A percentile compares a stretch with the other conserved stretches of the same genome.
These are phyloP conservation scores for Corythaixoides concolor DNA, from an alignment of 2,113 vertebrate genomes.

Conservation along the genomic window DNA sequence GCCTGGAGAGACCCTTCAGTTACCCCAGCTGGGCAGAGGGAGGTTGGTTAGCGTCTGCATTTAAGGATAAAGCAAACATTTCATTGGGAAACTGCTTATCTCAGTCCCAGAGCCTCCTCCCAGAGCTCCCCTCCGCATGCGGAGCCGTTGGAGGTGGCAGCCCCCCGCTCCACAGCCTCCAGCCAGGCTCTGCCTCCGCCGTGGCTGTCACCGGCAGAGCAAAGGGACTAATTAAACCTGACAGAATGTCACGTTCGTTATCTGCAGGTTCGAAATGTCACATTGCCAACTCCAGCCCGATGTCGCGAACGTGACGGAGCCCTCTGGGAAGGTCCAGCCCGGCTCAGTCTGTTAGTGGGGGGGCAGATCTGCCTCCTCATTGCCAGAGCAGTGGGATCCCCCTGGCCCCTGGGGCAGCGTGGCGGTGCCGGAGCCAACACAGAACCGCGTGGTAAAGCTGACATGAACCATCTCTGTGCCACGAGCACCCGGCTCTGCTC, in stretches of 20 bases:
- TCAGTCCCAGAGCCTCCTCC: background rate
- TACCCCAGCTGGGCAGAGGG: background rate
- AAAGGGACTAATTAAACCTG: constrained; percentile 21
- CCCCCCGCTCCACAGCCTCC: background rate
- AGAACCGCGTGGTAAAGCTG: background rate
- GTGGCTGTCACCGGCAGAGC: background rate
- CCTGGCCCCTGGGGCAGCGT: background rate
- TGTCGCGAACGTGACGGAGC: fast-evolving
- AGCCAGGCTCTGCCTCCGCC: background rate
- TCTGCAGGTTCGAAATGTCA: background rate
- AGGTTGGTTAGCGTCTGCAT: background rate
- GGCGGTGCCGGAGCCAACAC: background rate
- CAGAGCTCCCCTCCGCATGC: fast-evolving
- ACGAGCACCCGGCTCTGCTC: background rate
- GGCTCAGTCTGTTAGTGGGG: background rate
- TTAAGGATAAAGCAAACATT: background rate
- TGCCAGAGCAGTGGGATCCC: fast-evolving
- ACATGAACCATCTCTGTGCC: background rate
- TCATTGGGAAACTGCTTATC: background rate
- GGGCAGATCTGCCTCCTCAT: background rate
- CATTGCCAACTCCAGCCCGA: background rate
- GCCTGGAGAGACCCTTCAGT: background rate
- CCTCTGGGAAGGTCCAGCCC: background rate
- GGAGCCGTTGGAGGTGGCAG: background rate
- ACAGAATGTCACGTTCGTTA: background rate